These are phyloP conservation scores for Trinorchestia longiramus DNA, from an alignment of 1,140 invertebrate genomes.

Conservation along the genomic window DNA sequence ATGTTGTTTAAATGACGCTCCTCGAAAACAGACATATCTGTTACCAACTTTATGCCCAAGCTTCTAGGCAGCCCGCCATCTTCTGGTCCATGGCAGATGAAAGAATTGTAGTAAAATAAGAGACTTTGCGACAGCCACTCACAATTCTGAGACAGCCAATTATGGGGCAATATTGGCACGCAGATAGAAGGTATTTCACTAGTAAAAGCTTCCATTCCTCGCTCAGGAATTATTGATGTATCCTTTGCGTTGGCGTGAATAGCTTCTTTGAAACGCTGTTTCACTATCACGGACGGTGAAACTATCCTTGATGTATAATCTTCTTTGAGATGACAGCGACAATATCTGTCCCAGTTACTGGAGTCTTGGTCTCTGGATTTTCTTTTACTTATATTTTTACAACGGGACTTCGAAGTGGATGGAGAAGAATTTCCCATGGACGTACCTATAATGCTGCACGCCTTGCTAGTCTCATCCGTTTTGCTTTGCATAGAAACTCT, in stretches of 20 bases:
- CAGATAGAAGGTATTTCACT: neutral
- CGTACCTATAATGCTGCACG: neutral
- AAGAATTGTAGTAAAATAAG: neutral
- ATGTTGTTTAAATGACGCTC: neutral
- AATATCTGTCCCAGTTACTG: neutral
- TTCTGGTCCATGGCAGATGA: neutral
- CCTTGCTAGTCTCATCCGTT: neutral
- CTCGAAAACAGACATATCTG: neutral
- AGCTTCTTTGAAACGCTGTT: neutral
- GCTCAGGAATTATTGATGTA: neutral
- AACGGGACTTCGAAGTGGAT: neutral
- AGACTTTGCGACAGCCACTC: constrained; percentile 19
- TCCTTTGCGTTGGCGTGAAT: neutral
- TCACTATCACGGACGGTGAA: neutral
- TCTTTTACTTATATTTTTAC: neutral
- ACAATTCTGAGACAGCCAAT: neutral
- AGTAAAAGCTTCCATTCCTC: neutral
- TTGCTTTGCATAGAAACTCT: neutral
- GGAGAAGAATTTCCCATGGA: neutral
- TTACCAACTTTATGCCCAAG: neutral
- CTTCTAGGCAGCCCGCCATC: neutral
- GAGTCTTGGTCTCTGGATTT: neutral
- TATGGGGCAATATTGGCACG: neutral
- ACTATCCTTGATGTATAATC: neutral
- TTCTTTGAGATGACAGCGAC: neutral